Conservation (phyloP, 2,797 vertebrate species). For the Dicrostonyx torquatus region DNA sequence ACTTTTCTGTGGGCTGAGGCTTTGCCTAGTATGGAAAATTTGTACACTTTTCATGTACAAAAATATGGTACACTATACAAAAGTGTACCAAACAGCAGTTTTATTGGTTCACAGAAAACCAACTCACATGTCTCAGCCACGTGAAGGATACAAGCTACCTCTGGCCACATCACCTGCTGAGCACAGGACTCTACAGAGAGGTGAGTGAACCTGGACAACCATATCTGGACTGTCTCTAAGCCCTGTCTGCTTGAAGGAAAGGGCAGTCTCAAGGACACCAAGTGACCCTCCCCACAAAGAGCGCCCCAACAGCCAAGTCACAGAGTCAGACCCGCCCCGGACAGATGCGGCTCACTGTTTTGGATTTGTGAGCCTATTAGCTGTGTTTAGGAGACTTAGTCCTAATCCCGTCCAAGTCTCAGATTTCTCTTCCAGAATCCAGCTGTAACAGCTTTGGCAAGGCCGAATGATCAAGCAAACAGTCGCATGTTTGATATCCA, state of each 20-base stretch:
- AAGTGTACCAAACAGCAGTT: too few relatives aligned
- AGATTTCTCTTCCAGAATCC: not conserved
- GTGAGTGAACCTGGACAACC: accelerated
- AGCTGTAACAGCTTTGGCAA: not conserved
- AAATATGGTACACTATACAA: too few relatives aligned
- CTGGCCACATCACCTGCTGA: not conserved
- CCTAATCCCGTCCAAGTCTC: not conserved
- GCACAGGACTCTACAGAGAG: accelerated
- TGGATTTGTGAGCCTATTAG: not conserved
- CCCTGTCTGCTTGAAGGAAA: too few relatives aligned
- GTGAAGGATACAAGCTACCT: not conserved
- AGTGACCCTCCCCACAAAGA: not conserved
- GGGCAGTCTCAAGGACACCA: not conserved
- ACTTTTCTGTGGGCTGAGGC: not conserved
- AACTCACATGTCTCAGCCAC: accelerated
- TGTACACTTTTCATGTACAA: too few relatives aligned
- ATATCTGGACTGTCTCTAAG: not conserved
- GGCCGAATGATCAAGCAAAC: not conserved
- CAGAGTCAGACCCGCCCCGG: not conserved
- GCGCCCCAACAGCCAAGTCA: accelerated
- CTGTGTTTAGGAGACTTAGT: not conserved
- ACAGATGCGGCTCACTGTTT: not conserved
- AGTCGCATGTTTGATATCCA: not conserved
- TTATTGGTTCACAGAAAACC: not conserved
- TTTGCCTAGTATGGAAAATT: not conserved